These are phyloP conservation scores for Xyrichtys novacula DNA, from an alignment of 2,797 vertebrate species.

Conservation along the genomic window DNA sequence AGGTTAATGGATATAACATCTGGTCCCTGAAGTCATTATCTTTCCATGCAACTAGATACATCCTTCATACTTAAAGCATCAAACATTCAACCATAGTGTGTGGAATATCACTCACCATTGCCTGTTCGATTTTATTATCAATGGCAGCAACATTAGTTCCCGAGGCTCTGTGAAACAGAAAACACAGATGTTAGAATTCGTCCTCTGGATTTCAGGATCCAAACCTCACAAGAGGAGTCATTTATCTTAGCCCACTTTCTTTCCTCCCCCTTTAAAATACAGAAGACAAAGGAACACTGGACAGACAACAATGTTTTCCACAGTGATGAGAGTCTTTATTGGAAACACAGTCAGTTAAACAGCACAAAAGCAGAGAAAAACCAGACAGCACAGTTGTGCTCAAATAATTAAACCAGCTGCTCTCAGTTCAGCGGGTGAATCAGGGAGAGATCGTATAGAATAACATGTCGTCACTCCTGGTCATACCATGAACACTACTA, in stretches of 20 bases:
- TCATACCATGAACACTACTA: slow-evolving; percentile 15
- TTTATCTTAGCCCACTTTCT: not conserved
- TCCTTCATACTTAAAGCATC: not conserved
- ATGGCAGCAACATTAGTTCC: slow-evolving; percentile 99
- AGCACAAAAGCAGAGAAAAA: not conserved
- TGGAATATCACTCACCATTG: slow-evolving; percentile 92
- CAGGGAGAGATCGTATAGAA: slow-evolving; percentile 26
- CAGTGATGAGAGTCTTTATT: not conserved
- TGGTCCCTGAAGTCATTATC: not conserved
- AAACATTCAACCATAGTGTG: not conserved
- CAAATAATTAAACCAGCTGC: slow-evolving; percentile 8
- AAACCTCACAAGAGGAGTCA: not conserved
- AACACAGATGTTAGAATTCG: slow-evolving; percentile 20
- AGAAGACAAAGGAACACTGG: not conserved
- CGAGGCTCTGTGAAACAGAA: slow-evolving; percentile 88
- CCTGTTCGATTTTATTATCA: slow-evolving; percentile 99
- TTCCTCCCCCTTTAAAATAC: not conserved
- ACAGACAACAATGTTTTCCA: too few relatives aligned
- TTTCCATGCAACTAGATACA: not conserved
- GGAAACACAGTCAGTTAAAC: not conserved
- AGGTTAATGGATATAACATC: too few relatives aligned
- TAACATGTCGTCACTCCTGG: slow-evolving; percentile 14
- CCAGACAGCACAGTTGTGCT: not conserved
- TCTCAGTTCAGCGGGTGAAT: slow-evolving; percentile 5
- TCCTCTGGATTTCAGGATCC: not conserved